phyloP scores from a whole-genome alignment of 2,888 invertebrate genomes.

The Rhogogaster chlorosoma region DNA sequence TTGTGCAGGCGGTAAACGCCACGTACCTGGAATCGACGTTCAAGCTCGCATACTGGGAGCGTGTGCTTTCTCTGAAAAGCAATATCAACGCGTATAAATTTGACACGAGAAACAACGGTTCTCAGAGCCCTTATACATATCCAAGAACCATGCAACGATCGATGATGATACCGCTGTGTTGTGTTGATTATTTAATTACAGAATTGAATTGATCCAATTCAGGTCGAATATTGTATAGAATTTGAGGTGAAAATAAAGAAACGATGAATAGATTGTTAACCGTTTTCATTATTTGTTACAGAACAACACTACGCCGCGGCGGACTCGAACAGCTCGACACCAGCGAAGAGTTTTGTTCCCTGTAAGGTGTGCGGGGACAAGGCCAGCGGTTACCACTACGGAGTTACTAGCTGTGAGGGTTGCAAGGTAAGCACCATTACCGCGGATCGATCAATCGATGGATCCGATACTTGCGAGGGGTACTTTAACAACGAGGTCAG shows the following conservation, averaged over 20 bases:
- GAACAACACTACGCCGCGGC: conserved; percentile 85
- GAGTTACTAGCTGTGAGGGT: conserved; percentile 98
- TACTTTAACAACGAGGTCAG: not conserved
- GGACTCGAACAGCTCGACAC: conserved; percentile 88
- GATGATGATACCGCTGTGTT: not conserved
- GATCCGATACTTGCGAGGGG: conserved; percentile 7
- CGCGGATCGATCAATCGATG: conserved; percentile 19
- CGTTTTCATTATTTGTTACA: conserved; percentile 58
- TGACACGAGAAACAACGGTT: not conserved
- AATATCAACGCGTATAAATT: not conserved
- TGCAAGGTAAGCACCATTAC: conserved; percentile 88
- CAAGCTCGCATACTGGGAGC: not conserved
- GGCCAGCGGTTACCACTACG: conserved; percentile 98
- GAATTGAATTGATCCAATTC: not conserved
- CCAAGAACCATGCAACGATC: not conserved
- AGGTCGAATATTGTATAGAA: not conserved
- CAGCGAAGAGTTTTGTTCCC: conserved; percentile 93
- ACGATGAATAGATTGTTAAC: conserved; percentile 14
- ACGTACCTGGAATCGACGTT: conserved; percentile 16
- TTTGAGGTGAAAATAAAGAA: not conserved
- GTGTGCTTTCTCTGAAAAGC: conserved; percentile 3
- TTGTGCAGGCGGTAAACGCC: conserved; percentile 66
- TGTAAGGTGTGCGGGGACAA: conserved; percentile 99
- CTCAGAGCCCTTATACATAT: not conserved
- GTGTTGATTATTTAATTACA: not conserved